These are phyloP conservation scores for Prietella phreatophila DNA, from an alignment of 2,113 vertebrate genomes.

Conservation along the genomic window DNA sequence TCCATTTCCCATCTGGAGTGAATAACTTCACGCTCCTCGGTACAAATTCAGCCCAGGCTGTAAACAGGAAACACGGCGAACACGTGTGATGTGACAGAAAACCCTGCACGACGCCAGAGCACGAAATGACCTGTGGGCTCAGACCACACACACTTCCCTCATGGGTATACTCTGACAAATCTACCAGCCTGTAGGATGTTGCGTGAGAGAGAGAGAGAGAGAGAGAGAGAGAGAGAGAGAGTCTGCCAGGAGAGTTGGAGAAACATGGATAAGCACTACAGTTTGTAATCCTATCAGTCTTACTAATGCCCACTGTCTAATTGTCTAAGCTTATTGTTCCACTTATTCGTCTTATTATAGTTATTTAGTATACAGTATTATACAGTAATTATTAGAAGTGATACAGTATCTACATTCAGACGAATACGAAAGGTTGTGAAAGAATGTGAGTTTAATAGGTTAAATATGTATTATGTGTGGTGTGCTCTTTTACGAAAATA, in stretches of 20 bases:
- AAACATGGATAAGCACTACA: background rate
- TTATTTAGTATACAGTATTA: background rate
- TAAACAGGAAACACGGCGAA: slow-evolving; percentile 47
- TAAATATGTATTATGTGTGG: background rate
- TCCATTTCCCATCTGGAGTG: slow-evolving; percentile 48
- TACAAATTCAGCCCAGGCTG: slow-evolving; percentile 28
- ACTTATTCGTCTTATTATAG: background rate
- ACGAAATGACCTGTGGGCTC: background rate
- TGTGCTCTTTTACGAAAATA: background rate
- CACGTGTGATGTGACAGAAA: slow-evolving; percentile 13
- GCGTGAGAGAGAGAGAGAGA: background rate
- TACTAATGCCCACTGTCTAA: background rate
- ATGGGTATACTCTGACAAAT: background rate
- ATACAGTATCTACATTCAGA: background rate
- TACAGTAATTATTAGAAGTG: background rate
- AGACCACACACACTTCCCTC: background rate
- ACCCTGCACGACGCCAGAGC: background rate
- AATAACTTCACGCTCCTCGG: slow-evolving; percentile 36
- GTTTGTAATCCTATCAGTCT: background rate
- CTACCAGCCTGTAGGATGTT: background rate
- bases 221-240: background rate
- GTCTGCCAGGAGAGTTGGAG: background rate
- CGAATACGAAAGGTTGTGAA: background rate
- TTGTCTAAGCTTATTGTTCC: background rate
- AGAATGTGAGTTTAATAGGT: background rate